phyloP scores from a whole-genome alignment of 2,113 vertebrate genomes.

The Phainopepla nitens region DNA sequence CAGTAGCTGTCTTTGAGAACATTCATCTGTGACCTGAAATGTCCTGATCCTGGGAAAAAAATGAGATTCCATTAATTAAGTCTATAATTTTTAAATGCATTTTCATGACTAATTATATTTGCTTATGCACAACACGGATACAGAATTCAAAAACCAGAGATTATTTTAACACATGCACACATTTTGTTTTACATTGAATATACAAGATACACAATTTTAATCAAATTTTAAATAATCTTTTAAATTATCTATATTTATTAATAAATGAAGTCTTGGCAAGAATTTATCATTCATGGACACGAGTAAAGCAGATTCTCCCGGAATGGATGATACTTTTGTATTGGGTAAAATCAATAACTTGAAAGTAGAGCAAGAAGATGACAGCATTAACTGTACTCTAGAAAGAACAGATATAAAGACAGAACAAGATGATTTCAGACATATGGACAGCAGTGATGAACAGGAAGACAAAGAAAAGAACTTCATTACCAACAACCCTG shows the following conservation, averaged over 20 bases:
- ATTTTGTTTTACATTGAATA: neutral
- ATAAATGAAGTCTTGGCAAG: conserved; percentile 10
- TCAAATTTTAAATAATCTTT: conserved; percentile 20
- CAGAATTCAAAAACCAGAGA: neutral
- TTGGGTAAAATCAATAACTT: conserved; percentile 53
- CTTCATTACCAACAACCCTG: conserved; percentile 69
- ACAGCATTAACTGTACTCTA: conserved; percentile 28
- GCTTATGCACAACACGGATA: neutral
- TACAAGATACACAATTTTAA: conserved; percentile 12
- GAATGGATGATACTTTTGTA: conserved; percentile 48
- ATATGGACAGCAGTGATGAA: conserved; percentile 75
- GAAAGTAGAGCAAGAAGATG: conserved; percentile 67
- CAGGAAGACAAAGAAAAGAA: conserved; percentile 70
- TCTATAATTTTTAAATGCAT: neutral
- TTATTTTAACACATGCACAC: neutral
- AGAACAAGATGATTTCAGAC: conserved; percentile 75
- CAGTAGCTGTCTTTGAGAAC: neutral
- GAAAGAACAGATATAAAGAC: conserved; percentile 73
- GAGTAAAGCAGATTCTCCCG: neutral
- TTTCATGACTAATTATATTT: neutral
- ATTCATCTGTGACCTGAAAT: neutral
- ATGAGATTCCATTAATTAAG: conserved; percentile 1
- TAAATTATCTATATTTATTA: conserved; percentile 16
- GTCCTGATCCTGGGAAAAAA: neutral
- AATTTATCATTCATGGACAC: conserved; percentile 57